Conservation (phyloP, 2,797 vertebrate genomes). For the Eulemur rubriventer region DNA sequence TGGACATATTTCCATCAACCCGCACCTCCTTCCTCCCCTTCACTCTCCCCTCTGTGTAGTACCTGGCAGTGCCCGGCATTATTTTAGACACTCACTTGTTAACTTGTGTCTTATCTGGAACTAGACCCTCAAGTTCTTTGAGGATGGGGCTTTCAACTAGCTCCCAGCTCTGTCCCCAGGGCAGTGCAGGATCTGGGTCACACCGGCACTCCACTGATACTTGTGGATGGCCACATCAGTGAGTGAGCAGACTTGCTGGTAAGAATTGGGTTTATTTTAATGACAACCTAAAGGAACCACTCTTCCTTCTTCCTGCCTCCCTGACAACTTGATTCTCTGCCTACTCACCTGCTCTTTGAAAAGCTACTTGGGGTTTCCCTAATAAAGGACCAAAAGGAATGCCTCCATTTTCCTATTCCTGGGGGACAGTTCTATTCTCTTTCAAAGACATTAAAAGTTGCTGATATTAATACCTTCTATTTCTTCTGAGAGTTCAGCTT, state of each 20-base stretch:
- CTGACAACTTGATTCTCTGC: not conserved
- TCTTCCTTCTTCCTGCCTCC: not conserved
- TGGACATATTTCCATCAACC: not conserved
- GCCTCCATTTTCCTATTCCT: not conserved
- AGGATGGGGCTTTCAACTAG: not conserved
- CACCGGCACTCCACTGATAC: not conserved
- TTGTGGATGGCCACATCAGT: not conserved
- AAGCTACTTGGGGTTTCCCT: not conserved
- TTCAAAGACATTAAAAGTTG: not conserved
- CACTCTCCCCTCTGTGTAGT: not conserved
- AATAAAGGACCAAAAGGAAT: not conserved
- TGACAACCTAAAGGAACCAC: rapidly evolving
- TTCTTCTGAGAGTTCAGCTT: not conserved
- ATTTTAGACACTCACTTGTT: not conserved
- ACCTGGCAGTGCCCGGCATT: too few species aligned
- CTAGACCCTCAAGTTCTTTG: not conserved
- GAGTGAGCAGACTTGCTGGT: not conserved
- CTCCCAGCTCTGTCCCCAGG: not conserved
- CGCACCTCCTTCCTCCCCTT: too few species aligned
- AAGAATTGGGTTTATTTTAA: not conserved
- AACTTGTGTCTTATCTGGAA: not conserved
- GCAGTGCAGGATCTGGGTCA: not conserved
- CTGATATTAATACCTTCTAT: not conserved
- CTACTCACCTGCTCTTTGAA: not conserved
- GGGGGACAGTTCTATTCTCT: not conserved